Percentiles rank a stretch among this genome's conserved stretches.
phyloP scores from a whole-genome alignment of 2,113 vertebrate species.

The Tonatia bakeri region DNA sequence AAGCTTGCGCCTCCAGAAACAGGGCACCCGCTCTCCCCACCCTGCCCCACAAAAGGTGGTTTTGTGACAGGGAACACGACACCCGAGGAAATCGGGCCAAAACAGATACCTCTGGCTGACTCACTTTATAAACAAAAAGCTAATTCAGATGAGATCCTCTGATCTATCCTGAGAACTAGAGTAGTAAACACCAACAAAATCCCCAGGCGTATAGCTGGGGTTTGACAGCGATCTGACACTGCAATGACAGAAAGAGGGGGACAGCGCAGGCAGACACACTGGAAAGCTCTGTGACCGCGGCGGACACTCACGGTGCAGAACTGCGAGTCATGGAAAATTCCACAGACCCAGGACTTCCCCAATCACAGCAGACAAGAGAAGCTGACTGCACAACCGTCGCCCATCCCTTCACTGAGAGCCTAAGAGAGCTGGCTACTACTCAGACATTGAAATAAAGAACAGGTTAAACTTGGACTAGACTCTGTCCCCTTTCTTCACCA shows the following conservation, averaged over 20 bases:
- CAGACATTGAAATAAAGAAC: not conserved
- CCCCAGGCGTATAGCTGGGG: conserved; percentile 24
- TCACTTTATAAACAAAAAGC: conserved; percentile 55
- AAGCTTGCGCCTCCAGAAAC: not conserved
- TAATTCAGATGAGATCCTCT: conserved; percentile 40
- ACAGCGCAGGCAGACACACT: conserved; percentile 60
- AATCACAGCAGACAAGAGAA: conserved; percentile 64
- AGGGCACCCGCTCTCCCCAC: not conserved
- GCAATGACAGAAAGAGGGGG: not conserved
- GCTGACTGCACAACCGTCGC: conserved; percentile 45
- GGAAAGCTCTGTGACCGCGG: conserved; percentile 74
- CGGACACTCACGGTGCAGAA: conserved; percentile 72
- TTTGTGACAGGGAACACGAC: conserved; percentile 45
- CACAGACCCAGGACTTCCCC: conserved; percentile 77
- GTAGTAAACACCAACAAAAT: conserved; percentile 51
- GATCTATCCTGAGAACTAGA: not conserved
- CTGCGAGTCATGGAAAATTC: conserved; percentile 85
- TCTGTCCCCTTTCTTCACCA: not conserved
- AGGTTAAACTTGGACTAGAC: not conserved
- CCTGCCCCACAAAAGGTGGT: not conserved
- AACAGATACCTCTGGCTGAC: conserved; percentile 3
- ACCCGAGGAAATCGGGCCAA: conserved; percentile 50
- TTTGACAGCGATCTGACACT: not conserved
- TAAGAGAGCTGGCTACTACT: conserved; percentile 8
- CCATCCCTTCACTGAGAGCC: conserved; percentile 32